Conservation (phyloP, 2,113 vertebrate species). For the Oncorhynchus keta region DNA sequence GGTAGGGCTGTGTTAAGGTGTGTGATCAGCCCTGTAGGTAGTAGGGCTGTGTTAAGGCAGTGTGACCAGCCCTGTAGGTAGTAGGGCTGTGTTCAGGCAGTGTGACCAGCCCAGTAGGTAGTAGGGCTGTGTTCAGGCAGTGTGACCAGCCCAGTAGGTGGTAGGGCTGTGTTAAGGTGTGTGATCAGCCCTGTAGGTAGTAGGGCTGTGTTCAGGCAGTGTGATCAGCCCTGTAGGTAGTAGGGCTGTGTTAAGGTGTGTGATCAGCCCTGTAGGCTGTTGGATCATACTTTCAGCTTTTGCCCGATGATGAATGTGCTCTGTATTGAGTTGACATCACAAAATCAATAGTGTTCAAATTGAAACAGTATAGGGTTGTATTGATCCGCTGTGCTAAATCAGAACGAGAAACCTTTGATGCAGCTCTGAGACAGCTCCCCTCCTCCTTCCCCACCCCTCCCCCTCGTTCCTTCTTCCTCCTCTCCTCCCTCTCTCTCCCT, state of each 20-base stretch:
- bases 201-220: too few relatives aligned
- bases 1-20: too few relatives aligned
- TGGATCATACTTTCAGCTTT: slow-evolving; percentile 79
- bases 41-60: too few relatives aligned
- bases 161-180: too few relatives aligned
- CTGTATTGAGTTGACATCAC: slow-evolving; percentile 82
- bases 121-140: too few relatives aligned
- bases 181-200: too few relatives aligned
- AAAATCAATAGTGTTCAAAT: slow-evolving; percentile 99
- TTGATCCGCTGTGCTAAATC: slow-evolving; percentile 94
- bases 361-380: slow-evolving; percentile 99
- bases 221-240: too few relatives aligned
- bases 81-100: too few relatives aligned
- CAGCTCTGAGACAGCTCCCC: slow-evolving; percentile 85
- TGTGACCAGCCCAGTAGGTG: too few relatives aligned
- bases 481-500: slow-evolving; percentile 58
- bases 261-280: slow-evolving; percentile 27
- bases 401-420: slow-evolving; percentile 92
- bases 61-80: slow-evolving; percentile 1
- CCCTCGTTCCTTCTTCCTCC: slow-evolving; percentile 66
- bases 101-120: too few relatives aligned
- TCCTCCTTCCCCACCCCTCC: slow-evolving; percentile 60
- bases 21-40: too few relatives aligned
- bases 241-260: too few relatives aligned
- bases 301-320: slow-evolving; percentile 90